Conservation (phyloP, 1,140 invertebrate species). For the Drosophila asahinai region DNA sequence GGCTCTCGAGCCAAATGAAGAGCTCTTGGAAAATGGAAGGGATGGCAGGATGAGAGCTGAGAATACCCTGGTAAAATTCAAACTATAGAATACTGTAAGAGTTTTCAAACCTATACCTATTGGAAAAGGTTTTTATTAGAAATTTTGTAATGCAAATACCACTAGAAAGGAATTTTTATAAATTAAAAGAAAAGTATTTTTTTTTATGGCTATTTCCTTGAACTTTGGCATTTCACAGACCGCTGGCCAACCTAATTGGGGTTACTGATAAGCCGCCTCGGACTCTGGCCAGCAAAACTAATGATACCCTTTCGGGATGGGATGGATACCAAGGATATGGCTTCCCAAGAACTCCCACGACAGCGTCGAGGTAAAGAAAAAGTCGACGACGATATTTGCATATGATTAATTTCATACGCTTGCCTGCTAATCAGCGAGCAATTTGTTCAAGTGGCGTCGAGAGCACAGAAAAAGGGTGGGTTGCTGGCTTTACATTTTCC, state of each 20-base stretch:
- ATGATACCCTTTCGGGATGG: slow-evolving; percentile 29
- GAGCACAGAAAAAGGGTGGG: slow-evolving; percentile 42
- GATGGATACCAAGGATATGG: neutral
- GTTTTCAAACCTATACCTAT: neutral
- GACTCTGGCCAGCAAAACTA: neutral
- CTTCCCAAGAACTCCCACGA: slow-evolving; percentile 26
- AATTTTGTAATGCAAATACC: too few relatives aligned
- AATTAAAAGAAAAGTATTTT: neutral
- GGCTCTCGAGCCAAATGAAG: slow-evolving; percentile 6
- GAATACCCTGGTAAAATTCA: slow-evolving; percentile 15
- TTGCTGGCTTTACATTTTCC: neutral
- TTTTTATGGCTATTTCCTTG: neutral
- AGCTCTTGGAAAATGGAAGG: slow-evolving; percentile 8
- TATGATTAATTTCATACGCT: slow-evolving; percentile 84
- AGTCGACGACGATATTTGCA: slow-evolving; percentile 70
- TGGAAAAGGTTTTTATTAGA: too few relatives aligned
- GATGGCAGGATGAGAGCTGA: neutral
- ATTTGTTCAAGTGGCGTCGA: slow-evolving; percentile 67
- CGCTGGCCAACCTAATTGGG: slow-evolving; percentile 7
- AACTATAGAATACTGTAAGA: too few relatives aligned
- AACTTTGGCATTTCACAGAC: neutral
- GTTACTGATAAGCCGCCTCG: slow-evolving; percentile 5
- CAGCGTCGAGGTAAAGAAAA: slow-evolving; percentile 48
- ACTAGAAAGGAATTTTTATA: neutral
- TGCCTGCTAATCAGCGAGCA: slow-evolving; percentile 82